phyloP scores from a whole-genome alignment of 2,888 invertebrate species.

The Drosophila affinis region DNA sequence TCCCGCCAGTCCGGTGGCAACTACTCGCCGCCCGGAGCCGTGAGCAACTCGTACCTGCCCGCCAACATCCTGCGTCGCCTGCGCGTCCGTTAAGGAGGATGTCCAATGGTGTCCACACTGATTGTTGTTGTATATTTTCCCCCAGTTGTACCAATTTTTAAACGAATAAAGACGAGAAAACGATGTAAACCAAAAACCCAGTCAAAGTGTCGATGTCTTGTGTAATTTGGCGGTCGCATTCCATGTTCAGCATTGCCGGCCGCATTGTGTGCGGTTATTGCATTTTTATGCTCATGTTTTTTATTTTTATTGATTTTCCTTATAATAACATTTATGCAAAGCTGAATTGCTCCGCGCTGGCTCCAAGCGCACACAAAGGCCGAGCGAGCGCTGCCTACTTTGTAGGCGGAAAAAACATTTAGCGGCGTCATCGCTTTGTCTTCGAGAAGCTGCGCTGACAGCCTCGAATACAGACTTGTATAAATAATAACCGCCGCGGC shows the following conservation, averaged over 20 bases:
- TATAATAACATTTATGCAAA: constrained; percentile 77
- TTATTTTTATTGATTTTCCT: constrained; percentile 69
- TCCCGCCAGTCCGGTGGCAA: constrained; percentile 29
- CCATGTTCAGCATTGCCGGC: background rate
- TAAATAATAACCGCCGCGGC: constrained; percentile 63
- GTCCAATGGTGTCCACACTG: constrained; percentile 30
- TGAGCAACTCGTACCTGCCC: constrained; percentile 66
- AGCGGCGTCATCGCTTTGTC: constrained; percentile 62
- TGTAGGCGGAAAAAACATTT: constrained; percentile 73
- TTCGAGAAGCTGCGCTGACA: constrained; percentile 63
- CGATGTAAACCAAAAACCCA: constrained; percentile 9
- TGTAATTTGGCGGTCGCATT: constrained; percentile 1
- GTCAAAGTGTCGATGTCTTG: background rate
- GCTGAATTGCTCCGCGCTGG: constrained; percentile 44
- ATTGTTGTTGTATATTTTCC: constrained; percentile 51
- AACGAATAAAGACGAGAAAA: constrained; percentile 61
- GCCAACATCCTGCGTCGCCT: constrained; percentile 75
- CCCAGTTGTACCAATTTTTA: constrained; percentile 47
- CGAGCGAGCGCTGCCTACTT: constrained; percentile 50
- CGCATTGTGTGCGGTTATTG: constrained; percentile 60
- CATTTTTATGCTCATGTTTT: constrained; percentile 67
- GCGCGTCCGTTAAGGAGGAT: constrained; percentile 65
- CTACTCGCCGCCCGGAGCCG: constrained; percentile 47
- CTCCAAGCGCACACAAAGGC: constrained; percentile 59
- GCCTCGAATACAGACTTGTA: constrained; percentile 71